These are phyloP conservation scores for Scophthalmus maximus DNA, from an alignment of 2,113 vertebrate species.

Conservation along the genomic window DNA sequence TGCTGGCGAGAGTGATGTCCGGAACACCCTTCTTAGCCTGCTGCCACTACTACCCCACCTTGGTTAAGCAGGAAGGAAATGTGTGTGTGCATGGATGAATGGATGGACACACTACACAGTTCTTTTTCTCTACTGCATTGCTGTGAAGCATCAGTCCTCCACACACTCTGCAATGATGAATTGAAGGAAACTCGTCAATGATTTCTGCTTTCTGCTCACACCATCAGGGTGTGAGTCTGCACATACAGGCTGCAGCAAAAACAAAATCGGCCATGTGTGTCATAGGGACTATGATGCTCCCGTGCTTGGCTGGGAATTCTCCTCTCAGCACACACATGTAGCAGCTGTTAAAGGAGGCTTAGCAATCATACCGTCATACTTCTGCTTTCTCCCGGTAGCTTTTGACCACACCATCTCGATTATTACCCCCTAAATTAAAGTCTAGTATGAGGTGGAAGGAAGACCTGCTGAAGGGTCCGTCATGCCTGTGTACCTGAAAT, in stretches of 20 bases:
- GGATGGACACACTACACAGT: not conserved
- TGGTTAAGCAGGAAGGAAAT: no score
- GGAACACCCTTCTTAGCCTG: no score
- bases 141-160: not conserved
- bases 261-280: not conserved
- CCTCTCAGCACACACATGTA: not conserved
- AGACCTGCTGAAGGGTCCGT: not conserved
- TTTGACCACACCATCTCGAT: not conserved
- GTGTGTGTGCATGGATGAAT: no score
- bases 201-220: not conserved
- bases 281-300: not conserved
- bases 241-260: not conserved
- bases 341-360: slow-evolving; percentile 12
- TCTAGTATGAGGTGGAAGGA: not conserved
- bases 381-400: not conserved
- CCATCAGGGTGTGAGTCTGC: not conserved
- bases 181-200: not conserved
- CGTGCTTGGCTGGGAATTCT: not conserved
- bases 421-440: not conserved
- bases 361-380: no score
- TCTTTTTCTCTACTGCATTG: not conserved
- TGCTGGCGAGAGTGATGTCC: no score
- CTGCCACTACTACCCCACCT: no score
- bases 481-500: not conserved
- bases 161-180: not conserved